These are phyloP conservation scores for Antechinus flavipes DNA, from an alignment of 2,113 vertebrate genomes.

Conservation along the genomic window DNA sequence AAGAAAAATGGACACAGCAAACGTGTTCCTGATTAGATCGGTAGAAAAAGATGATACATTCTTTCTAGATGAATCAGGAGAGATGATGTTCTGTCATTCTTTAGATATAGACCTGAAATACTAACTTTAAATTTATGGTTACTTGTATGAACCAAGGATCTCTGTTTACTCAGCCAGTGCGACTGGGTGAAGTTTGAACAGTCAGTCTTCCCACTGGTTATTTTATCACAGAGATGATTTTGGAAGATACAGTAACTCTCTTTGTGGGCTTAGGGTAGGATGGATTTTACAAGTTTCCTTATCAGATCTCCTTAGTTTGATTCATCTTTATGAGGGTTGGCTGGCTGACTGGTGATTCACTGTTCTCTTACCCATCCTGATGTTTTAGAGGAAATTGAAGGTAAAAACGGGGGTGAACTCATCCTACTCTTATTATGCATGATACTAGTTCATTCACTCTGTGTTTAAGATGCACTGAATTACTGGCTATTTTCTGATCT, in stretches of 20 bases:
- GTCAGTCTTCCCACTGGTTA: conserved; percentile 79
- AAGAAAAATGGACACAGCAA: conserved; percentile 86
- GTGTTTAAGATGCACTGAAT: not conserved
- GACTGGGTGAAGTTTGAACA: conserved; percentile 78
- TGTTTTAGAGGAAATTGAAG: conserved; percentile 50
- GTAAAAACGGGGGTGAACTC: conserved; percentile 38
- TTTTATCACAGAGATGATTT: conserved; percentile 84
- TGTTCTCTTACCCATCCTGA: conserved; percentile 48
- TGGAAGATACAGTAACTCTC: conserved; percentile 82
- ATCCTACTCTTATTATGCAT: not conserved
- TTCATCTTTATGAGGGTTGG: conserved; percentile 73
- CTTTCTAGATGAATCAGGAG: conserved; percentile 83
- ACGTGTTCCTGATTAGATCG: conserved; percentile 85
- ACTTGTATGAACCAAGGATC: conserved; percentile 75
- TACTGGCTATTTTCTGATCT: not conserved
- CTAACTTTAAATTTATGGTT: conserved; percentile 84
- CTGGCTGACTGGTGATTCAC: conserved; percentile 43
- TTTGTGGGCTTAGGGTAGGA: conserved; percentile 69
- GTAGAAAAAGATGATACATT: conserved; percentile 85
- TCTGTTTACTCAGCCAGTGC: conserved; percentile 82
- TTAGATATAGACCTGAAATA: conserved; percentile 85
- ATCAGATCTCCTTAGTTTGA: conserved; percentile 80
- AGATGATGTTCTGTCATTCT: conserved; percentile 84
- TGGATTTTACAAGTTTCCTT: conserved; percentile 79
- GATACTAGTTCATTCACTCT: not conserved